Conservation (phyloP, 1,140 invertebrate species). For the Helicoverpa zea region DNA sequence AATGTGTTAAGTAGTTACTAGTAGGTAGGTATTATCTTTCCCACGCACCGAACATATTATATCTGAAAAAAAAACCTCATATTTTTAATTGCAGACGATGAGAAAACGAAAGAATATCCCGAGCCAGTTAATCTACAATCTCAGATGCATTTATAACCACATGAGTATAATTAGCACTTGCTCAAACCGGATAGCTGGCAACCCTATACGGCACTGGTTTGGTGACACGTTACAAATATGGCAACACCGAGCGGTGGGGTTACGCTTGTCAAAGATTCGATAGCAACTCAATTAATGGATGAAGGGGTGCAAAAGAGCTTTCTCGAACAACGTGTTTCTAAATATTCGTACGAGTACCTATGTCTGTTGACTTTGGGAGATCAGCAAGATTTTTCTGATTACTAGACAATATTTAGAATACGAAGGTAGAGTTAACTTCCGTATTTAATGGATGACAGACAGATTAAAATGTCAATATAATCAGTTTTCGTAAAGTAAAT, state of each 20-base stretch:
- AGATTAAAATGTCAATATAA: too few relatives aligned
- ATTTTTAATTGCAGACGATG: neutral
- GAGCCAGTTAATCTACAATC: constrained; percentile 10
- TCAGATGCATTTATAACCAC: constrained; percentile 11
- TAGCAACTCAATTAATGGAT: neutral
- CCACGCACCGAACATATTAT: neutral
- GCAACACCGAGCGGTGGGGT: neutral
- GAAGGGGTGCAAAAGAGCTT: too few relatives aligned
- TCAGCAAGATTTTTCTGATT: too few relatives aligned
- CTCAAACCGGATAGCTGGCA: neutral
- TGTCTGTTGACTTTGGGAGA: too few relatives aligned
- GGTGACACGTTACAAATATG: constrained; percentile 17
- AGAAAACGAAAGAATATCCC: neutral
- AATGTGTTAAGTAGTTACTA: neutral
- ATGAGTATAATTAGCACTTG: constrained; percentile 5
- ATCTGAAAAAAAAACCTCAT: neutral
- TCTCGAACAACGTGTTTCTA: neutral
- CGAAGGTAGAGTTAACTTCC: too few relatives aligned
- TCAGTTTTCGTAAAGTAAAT: too few relatives aligned
- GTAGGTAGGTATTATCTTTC: neutral
- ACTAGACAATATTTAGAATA: too few relatives aligned
- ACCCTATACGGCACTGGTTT: constrained; percentile 23
- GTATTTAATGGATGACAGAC: too few relatives aligned
- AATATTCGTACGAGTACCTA: too few relatives aligned
- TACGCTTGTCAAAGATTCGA: neutral